These are phyloP conservation scores for Platycheirus albimanus DNA, from an alignment of 2,888 invertebrate species.

Conservation along the genomic window DNA sequence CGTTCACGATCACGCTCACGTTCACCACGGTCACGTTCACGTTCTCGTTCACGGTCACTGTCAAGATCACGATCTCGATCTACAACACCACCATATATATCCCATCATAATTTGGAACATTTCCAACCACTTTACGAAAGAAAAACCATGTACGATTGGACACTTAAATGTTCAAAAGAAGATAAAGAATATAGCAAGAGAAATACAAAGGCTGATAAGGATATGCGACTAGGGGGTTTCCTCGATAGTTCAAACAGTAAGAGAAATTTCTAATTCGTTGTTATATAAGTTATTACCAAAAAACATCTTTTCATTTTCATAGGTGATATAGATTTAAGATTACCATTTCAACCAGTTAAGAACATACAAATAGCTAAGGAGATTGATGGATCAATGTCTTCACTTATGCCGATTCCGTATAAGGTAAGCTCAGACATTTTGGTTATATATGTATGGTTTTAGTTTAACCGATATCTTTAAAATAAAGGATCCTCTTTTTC, in stretches of 20 bases:
- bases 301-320: not conserved
- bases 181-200: conserved; percentile 71
- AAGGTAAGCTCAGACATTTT: conserved; percentile 83
- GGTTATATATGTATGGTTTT: too few relatives aligned
- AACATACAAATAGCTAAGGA: conserved; percentile 93
- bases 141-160: conserved; percentile 80
- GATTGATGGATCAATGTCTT: conserved; percentile 91
- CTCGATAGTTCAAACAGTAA: conserved; percentile 75
- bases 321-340: conserved; percentile 89
- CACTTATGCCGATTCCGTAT: conserved; percentile 90
- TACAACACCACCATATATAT: conserved; percentile 75
- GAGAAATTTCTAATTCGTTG: not conserved
- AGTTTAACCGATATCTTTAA: too few relatives aligned
- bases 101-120: conserved; percentile 61
- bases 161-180: conserved; percentile 75
- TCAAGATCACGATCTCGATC: conserved; percentile 75
- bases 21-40: conserved; percentile 75
- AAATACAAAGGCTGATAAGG: conserved; percentile 77
- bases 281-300: too few relatives aligned
- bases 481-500: too few relatives aligned
- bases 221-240: conserved; percentile 77
- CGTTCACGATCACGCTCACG: conserved; percentile 74
- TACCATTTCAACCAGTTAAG: conserved; percentile 91
- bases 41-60: conserved; percentile 77
- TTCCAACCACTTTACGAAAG: conserved; percentile 77